A percentile compares a stretch with the other conserved stretches of the same genome.
These are phyloP conservation scores for Amphipyra berbera DNA, from an alignment of 2,888 invertebrate genomes.

Conservation along the genomic window DNA sequence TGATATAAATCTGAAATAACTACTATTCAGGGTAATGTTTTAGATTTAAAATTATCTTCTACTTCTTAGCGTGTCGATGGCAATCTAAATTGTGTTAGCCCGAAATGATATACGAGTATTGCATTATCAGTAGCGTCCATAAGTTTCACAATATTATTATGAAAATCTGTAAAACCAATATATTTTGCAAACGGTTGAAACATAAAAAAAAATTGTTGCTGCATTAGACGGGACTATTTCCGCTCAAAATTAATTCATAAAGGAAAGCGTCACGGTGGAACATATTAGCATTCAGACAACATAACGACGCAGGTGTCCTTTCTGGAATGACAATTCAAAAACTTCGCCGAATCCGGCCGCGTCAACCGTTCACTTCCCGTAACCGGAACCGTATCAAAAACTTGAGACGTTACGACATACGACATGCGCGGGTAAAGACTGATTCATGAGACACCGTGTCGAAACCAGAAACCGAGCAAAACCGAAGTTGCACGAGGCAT, in stretches of 20 bases:
- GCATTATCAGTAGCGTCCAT: no score
- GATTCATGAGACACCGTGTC: conserved; percentile 21
- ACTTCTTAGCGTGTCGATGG: no score
- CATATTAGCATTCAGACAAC: conserved; percentile 40
- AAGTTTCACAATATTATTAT: no score
- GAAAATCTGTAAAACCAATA: neutral
- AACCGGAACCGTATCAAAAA: conserved; percentile 53
- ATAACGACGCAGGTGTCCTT: conserved; percentile 37
- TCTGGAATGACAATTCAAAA: conserved; percentile 49
- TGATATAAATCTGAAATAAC: no score
- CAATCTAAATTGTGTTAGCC: no score
- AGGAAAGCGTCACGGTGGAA: conserved; percentile 7
- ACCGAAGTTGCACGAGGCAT: conserved; percentile 2
- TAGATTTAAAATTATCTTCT: no score
- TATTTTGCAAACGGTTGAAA: neutral
- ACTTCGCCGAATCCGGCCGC: conserved; percentile 45
- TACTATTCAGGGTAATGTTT: no score
- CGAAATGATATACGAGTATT: no score
- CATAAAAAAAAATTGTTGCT: neutral
- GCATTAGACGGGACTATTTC: no score
- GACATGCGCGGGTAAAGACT: conserved; percentile 6
- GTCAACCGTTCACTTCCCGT: conserved; percentile 52
- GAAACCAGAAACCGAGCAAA: conserved; percentile 9
- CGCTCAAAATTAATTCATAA: conserved; percentile 1
- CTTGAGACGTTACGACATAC: conserved; percentile 28